Percentiles rank a stretch among this genome's conserved stretches.
phyloP scores from a whole-genome alignment of 2,888 invertebrate species.

The Clunio marinus region DNA sequence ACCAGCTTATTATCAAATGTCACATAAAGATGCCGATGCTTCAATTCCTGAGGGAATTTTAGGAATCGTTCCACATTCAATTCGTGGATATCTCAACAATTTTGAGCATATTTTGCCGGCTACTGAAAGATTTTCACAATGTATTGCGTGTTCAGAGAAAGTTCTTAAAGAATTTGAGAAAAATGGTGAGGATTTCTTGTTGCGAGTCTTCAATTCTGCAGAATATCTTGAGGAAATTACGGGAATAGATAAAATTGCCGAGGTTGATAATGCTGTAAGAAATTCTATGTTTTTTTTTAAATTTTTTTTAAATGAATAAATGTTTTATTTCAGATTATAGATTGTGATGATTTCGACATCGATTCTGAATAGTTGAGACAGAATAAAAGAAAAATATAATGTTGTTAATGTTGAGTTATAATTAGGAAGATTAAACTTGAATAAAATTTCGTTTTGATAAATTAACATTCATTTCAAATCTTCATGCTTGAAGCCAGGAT shows the following conservation, averaged over 20 bases:
- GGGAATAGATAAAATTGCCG: constrained; percentile 65
- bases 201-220: constrained; percentile 75
- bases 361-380: constrained; percentile 31
- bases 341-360: constrained; percentile 23
- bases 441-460: too few relatives aligned
- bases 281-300: constrained; percentile 42
- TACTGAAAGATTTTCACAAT: constrained; percentile 79
- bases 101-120: constrained; percentile 80
- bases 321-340: constrained; percentile 31
- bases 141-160: constrained; percentile 83
- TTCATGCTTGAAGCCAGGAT: neutral
- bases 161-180: constrained; percentile 54
- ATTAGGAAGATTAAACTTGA: neutral
- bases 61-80: constrained; percentile 86
- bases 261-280: constrained; percentile 58
- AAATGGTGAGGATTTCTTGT: constrained; percentile 66
- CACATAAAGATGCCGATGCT: constrained; percentile 46
- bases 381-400: neutral
- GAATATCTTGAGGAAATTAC: constrained; percentile 81
- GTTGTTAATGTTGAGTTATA: neutral
- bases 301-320: neutral
- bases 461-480: too few relatives aligned
- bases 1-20: constrained; percentile 58
- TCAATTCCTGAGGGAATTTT: constrained; percentile 59
- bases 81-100: constrained; percentile 83